These are phyloP conservation scores for Phytoseiulus persimilis DNA, from an alignment of 2,888 invertebrate species.

Conservation along the genomic window DNA sequence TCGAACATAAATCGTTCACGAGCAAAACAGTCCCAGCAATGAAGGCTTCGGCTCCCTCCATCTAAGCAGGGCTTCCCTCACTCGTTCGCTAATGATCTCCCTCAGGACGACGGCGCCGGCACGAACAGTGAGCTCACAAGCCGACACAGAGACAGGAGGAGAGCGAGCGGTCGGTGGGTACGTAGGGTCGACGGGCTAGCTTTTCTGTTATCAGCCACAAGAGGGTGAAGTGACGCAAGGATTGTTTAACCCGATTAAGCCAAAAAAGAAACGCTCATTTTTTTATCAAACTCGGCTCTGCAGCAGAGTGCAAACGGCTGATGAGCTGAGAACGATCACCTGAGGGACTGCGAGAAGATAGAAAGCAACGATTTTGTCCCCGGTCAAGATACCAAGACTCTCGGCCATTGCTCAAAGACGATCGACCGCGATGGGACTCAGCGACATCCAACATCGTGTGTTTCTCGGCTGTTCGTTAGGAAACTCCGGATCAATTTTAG, in stretches of 20 bases:
- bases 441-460: too few species aligned
- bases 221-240: constrained; percentile 8
- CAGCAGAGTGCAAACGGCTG: neutral
- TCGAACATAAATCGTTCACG: neutral
- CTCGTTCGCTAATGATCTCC: constrained; percentile 34
- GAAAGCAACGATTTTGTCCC: neutral
- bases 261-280: neutral
- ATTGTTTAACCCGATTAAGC: constrained; percentile 38
- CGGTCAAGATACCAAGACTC: neutral
- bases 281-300: neutral
- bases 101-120: constrained; percentile 14
- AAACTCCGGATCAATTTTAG: too few species aligned
- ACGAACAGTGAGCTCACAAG: neutral
- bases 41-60: neutral
- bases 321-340: neutral
- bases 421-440: too few species aligned
- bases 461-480: too few species aligned
- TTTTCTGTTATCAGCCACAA: constrained; percentile 22
- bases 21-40: neutral
- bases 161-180: neutral
- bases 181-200: neutral
- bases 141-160: neutral
- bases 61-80: neutral
- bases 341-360: neutral
- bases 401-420: neutral